A percentile compares a stretch with the other conserved stretches of the same genome.
Conservation (phyloP, 64 coral and sea anemone genomes). For the Exaiptasia diaphana region DNA sequence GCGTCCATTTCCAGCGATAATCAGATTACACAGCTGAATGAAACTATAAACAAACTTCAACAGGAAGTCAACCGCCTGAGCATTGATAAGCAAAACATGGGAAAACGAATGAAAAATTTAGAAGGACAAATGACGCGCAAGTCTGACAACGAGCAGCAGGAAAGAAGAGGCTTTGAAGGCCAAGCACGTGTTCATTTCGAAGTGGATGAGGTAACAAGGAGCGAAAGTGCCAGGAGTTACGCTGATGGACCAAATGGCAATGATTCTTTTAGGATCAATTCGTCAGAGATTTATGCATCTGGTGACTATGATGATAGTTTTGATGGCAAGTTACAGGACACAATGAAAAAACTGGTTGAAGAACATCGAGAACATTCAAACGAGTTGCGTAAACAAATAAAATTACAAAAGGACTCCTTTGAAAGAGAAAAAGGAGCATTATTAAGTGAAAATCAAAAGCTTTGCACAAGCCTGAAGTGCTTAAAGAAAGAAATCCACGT, state of each 20-base stretch:
- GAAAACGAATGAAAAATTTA: constrained; percentile 41
- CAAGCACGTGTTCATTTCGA: too few species aligned
- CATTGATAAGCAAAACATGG: constrained; percentile 12
- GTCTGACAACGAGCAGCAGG: neutral
- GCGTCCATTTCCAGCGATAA: neutral
- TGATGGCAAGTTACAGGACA: neutral
- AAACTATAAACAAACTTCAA: neutral
- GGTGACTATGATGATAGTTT: neutral
- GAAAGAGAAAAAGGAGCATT: constrained; percentile 21
- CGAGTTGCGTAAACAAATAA: constrained; percentile 31
- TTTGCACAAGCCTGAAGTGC: neutral
- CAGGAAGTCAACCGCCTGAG: constrained; percentile 1
- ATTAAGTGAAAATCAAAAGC: neutral
- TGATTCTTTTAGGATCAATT: too few species aligned
- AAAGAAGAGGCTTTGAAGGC: too few species aligned
- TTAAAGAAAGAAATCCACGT: constrained; percentile 27
- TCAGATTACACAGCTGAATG: neutral
- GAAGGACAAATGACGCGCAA: neutral
- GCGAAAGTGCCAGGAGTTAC: too few species aligned
- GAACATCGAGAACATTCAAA: constrained; percentile 35
- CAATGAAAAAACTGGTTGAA: neutral
- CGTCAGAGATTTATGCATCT: too few species aligned
- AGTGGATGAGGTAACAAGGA: too few species aligned
- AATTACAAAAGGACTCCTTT: constrained; percentile 31
- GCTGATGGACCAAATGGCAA: too few species aligned